Evolutionary conservation across 2,888 invertebrate species (phyloP), one percentile per base, ranked within the genome.

Genomic region (Boloria euphrosyne): DNA sequence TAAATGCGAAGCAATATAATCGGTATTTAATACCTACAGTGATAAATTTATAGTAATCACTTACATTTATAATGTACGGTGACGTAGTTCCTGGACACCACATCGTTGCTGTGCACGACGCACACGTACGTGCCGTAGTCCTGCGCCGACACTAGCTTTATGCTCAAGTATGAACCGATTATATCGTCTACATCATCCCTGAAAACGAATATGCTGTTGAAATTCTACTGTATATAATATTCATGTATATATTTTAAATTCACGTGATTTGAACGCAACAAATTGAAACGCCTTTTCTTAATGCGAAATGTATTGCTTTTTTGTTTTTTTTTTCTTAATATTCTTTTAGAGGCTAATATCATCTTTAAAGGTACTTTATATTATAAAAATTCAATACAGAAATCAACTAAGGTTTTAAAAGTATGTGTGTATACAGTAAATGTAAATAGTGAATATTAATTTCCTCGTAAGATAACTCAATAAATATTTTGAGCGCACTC

Each of bases 71-170:
- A 93, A 72, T 88, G 89, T 5, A 94, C 84, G 54, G 87, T 89
- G 74, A 94, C 93, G 74, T 84, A 85, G 76, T 86, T 87, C 69
- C 87, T 84, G 13, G 92, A 90, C 62, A 89, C 89, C 71, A 90
- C 89, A 73, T 93, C 93, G 71, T 94, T 94, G 84, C 93, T 96
- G 85, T 94, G 95, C 69, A 96, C 94, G 62, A 93, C 93, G 84
- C 96, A 96, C 71, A 93, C 93, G 80, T 96, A 96, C 62, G 93
- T 93, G 53, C 96, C 96, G 82, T 95, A 95, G 88, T 96, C 95
- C 71, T 93, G 93, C 31, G 90, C 84, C 51, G 91, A 85, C 57
- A 95, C 93, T 38, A 92, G 89, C 55, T 93, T 90, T 73, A 96
- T 94, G 53, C 87, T 90, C 76, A 96, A 84, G 80, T 95, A 96